A percentile compares a stretch with the other conserved stretches of the same genome.
Evolutionary conservation across 2,797 vertebrate species (phyloP).

Genomic region (Psittacula echo): DNA sequence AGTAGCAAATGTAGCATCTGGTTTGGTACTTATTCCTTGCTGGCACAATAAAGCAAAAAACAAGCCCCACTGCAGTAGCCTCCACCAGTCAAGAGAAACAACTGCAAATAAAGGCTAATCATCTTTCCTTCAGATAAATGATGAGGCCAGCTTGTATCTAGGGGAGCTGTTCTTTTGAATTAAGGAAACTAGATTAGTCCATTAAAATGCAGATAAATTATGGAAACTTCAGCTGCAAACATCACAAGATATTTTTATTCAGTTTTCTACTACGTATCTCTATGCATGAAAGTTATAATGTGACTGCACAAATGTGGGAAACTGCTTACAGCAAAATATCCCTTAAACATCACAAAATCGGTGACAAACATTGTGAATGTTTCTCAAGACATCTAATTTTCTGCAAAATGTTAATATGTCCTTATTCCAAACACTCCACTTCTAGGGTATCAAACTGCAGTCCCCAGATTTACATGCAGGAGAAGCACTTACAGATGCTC

Average conservation of each 20-base stretch:
- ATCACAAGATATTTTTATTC: not conserved
- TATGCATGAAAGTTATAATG: not conserved
- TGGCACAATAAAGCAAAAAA: not conserved
- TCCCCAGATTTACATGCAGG: fast-evolving
- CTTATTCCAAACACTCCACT: not conserved
- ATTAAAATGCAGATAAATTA: slow-evolving; percentile 6
- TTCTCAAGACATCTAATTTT: not conserved
- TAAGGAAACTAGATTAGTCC: not conserved
- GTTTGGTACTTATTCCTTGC: not conserved
- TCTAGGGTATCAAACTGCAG: not conserved
- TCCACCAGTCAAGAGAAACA: not conserved
- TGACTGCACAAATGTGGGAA: not conserved
- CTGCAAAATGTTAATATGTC: not conserved
- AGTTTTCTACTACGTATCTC: not conserved
- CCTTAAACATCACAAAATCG: not conserved
- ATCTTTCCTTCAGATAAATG: not conserved
- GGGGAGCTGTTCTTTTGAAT: not conserved
- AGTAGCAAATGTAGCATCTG: not conserved
- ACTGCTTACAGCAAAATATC: not conserved
- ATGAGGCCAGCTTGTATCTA: not conserved
- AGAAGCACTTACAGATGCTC: not conserved
- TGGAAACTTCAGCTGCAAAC: not conserved
- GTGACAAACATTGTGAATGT: not conserved
- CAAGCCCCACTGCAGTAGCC: not conserved
- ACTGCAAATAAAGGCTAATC: not conserved